phyloP scores from a whole-genome alignment of 1,140 invertebrate species.

The Heliconius himera region DNA sequence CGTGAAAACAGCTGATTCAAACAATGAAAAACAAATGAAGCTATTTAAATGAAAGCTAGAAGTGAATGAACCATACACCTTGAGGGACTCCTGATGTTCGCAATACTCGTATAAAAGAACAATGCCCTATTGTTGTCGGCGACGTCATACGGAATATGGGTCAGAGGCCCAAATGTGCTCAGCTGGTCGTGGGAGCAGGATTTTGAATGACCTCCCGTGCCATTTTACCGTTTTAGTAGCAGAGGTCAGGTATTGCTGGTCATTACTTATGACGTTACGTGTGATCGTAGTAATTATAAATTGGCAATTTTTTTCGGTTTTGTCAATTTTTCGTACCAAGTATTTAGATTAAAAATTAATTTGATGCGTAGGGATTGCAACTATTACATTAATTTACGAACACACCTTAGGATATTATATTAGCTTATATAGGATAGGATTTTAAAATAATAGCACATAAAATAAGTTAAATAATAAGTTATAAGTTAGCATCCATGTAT shows the following conservation, averaged over 20 bases:
- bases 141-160: constrained; percentile 76
- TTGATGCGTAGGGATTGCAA: too few relatives aligned
- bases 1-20: constrained; percentile 68
- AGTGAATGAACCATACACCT: constrained; percentile 72
- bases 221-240: constrained; percentile 47
- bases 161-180: constrained; percentile 71
- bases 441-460: too few relatives aligned
- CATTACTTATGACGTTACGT: constrained; percentile 17
- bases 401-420: too few relatives aligned
- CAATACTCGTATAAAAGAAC: constrained; percentile 69
- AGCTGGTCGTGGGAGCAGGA: constrained; percentile 69
- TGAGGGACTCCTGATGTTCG: constrained; percentile 66
- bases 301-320: background rate
- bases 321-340: background rate
- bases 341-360: background rate
- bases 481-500: too few relatives aligned
- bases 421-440: too few relatives aligned
- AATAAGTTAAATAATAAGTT: too few relatives aligned
- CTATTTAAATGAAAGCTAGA: constrained; percentile 73
- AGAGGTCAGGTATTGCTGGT: constrained; percentile 34
- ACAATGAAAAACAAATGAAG: constrained; percentile 74
- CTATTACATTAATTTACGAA: too few relatives aligned
- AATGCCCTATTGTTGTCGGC: constrained; percentile 75
- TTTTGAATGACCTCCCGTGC: constrained; percentile 57
- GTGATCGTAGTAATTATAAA: background rate